phyloP scores from a whole-genome alignment of 2,888 invertebrate genomes.

The Diplazon laetatorius region DNA sequence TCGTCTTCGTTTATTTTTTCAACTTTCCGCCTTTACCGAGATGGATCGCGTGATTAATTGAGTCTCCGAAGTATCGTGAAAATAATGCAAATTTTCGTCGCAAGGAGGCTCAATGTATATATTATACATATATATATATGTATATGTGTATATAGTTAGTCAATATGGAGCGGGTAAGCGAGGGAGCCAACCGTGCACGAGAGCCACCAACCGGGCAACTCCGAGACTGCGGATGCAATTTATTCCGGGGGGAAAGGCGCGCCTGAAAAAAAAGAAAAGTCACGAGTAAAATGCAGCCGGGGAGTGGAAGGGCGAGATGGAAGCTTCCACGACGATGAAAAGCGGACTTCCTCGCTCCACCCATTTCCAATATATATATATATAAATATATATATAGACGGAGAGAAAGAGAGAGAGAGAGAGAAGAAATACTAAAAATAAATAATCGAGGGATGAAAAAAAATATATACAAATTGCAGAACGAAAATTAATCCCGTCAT shows the following conservation, averaged over 20 bases:
- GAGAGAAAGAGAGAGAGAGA: too few relatives aligned
- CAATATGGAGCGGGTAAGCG: constrained; percentile 53
- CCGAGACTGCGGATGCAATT: constrained; percentile 64
- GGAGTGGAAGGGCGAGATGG: constrained; percentile 44
- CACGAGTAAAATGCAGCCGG: constrained; percentile 45
- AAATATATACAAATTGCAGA: constrained; percentile 8
- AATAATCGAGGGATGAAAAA: too few relatives aligned
- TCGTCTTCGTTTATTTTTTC: background rate
- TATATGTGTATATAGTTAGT: constrained; percentile 60
- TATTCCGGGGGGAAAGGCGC: too few relatives aligned
- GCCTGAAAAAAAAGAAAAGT: constrained; percentile 44
- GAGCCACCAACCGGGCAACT: constrained; percentile 5
- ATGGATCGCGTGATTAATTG: constrained; percentile 66
- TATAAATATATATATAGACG: too few relatives aligned
- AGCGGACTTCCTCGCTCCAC: constrained; percentile 16
- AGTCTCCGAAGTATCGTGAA: constrained; percentile 63
- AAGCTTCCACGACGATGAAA: constrained; percentile 33
- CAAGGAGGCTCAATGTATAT: too few relatives aligned
- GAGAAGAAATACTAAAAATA: too few relatives aligned
- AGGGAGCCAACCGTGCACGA: background rate
- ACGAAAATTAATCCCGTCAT: constrained; percentile 1
- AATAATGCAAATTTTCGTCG: constrained; percentile 65
- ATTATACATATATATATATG: too few relatives aligned
- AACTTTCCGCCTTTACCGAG: constrained; percentile 17
- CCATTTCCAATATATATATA: constrained; percentile 2